Evolutionary conservation across 2,113 vertebrate genomes (phyloP), one percentile per base, ranked within the genome.

Genomic region (Bufo gargarizans): DNA sequence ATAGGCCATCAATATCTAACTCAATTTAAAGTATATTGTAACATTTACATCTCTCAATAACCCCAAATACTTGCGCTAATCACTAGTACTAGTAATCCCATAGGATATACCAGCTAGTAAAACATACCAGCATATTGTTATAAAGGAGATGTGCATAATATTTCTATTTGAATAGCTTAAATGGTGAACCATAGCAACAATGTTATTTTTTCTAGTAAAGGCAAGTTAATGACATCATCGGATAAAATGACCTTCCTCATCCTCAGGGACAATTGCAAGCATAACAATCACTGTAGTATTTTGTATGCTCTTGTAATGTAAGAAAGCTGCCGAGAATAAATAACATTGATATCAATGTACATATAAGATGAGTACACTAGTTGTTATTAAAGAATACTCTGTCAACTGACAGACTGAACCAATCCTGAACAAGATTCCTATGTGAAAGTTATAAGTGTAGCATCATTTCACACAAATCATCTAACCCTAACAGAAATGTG

Each of bases 251-350:
- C 19, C 10, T 82, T 82, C 80, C 80, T 82, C 59, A 65, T 82
- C 80, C 80, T 82, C 59, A 65, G 80, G 80, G 59, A 82, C 19
- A 65, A 61, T 49, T 33, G 67, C 80, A 82, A n/a, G 19, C 45
- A 67, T 50, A 12, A 50, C 4, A 49, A n/a, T 13, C 19, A 43
- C 65, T 61, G 47, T 77, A 11, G 4, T 72, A 16, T 47, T 19
- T 47, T 77, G 47, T 20, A 53, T 76, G 47, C 47, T 76, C 17
- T 76, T 77, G 19, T 77, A 10, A n/a, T 77, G 19, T 12, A 77
- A 50, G 76, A 77, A 53, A 77, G 47, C 47, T 77, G 20, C 20
- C 76, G 53, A 10, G 19, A 53, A 77, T 74, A 47, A 74, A 74
- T 22, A 74, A 8, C 43, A 13, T 77, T 49, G 16, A 8, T 50